Evolutionary conservation across 2,113 vertebrate genomes (phyloP), one percentile per base, ranked within the genome.

Genomic region (Hassar affinis): DNA sequence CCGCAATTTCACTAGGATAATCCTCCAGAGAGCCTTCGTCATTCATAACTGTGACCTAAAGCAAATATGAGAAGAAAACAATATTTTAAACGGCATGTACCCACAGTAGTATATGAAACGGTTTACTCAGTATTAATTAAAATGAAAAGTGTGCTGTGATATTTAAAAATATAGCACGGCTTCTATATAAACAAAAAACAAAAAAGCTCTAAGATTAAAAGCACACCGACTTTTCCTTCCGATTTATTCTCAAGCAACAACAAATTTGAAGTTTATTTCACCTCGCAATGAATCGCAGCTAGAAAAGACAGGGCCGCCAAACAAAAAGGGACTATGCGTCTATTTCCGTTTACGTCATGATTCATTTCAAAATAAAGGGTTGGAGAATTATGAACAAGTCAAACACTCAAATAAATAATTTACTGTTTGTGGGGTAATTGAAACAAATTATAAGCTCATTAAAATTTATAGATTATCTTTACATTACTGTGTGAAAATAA

Each of bases 1-100:
- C 96, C 10, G 96, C 95, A 62, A 99, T 99, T 91, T 99, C 98
- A n/a, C 94, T 88, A 2, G 98, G 98, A 56, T 96, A 97, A 33
- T 98, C 97, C 78, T 98, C 97, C 0, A 0, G 54, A 3, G 45
- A 87, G 25, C 22, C 85, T 76, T 92, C 93, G 77, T 91, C 91
- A 33, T 94, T 93, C 93, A 81, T 81, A 20, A 10, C 27, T 75
- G 95, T 94, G 10, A 38, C 15, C 79, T 75, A 22, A 62, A 79
- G 20, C 10, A 42, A 33, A 74, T 9, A 7, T 49, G 42, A 69
- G 56, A 52, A 45, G 52, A 27, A 45, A 59, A 64, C 27, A 15
- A n/a, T 1, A 27, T 33, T 25, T 22, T 27, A 71, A 27, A 30
- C 3, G 5, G 20, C 27, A 74, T 45, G 38, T 68, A 68, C 64